Evolutionary conservation across 2,113 vertebrate species (phyloP), one percentile per base, ranked within the genome.

Genomic region (Lynx canadensis): DNA sequence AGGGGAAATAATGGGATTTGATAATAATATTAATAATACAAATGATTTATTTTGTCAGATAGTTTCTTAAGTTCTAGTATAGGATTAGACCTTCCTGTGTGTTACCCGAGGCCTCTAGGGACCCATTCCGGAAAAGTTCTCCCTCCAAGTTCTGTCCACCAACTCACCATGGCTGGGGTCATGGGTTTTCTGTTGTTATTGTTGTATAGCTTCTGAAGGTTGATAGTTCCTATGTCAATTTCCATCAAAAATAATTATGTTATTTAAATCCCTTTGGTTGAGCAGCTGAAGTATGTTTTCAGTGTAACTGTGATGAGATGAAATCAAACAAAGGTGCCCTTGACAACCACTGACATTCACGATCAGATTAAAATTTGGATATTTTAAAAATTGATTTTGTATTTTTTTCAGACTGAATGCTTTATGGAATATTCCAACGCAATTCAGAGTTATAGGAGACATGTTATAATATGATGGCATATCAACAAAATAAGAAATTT

Each of bases 221-320:
- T 91, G 91, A 60, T 71, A 81, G 23, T 45, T 85, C 94, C 87
- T 27, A 79, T 88, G 63, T 94, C 91, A 85, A 71, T 92, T 96
- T 96, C 78, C 63, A 79, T 91, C 23, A 31, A 84, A 68, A 80
- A 82, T 93, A 84, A 89, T 96, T 91, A 55, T 19, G 29, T 82
- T 57, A 38, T 88, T 89, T 92, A 94, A 94, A 83, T 97, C 48
- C 48, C 48, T 65, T 92, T 78, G 45, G 31, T 48, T 94, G 76
- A 92, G 5, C 2, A 11, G 52, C 91, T 97, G 66, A 33, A 84
- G 31, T 92, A 25, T 89, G 25, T 80, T 96, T 93, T 69, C 92
- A 97, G 31, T 60, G 29, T 95, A 48, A 92, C 79, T 66, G 57
- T 78, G 81, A 85, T 55, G 85, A 91, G 63, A 41, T 89, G 29